A percentile compares a stretch with the other conserved stretches of the same genome.
These are phyloP conservation scores for Smithornis capensis DNA, from an alignment of 2,113 vertebrate genomes.

Conservation along the genomic window DNA sequence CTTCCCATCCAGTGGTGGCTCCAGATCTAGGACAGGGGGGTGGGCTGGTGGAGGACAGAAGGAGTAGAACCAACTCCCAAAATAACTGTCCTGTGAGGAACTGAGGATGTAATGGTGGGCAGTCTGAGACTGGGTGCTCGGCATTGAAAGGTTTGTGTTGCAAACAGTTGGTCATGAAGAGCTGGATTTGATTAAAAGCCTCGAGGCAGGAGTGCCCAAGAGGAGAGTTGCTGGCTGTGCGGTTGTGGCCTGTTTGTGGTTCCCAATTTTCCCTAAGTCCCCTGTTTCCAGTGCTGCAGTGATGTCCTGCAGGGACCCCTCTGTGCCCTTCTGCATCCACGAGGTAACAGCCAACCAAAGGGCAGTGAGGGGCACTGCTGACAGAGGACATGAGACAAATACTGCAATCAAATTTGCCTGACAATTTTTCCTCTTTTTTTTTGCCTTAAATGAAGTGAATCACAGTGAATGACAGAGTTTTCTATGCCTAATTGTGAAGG, in stretches of 20 bases:
- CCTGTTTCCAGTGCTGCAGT: not conserved
- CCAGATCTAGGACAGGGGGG: not conserved
- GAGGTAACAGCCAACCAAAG: not conserved
- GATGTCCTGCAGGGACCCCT: not conserved
- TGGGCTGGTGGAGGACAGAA: not conserved
- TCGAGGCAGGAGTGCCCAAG: not conserved
- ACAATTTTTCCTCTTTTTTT: not conserved
- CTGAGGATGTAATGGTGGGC: not conserved
- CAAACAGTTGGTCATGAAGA: accelerated
- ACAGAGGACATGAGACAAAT: not conserved
- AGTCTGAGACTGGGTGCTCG: not conserved
- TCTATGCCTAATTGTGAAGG: constrained; percentile 39
- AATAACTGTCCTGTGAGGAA: accelerated
- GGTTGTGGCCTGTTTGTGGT: not conserved
- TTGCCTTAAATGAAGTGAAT: not conserved
- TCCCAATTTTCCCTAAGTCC: not conserved
- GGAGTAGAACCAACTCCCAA: not conserved
- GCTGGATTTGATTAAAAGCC: not conserved
- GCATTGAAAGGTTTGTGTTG: not conserved
- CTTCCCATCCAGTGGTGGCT: not conserved
- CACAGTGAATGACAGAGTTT: not conserved
- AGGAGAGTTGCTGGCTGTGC: not conserved
- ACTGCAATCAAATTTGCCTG: not conserved
- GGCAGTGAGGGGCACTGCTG: not conserved
- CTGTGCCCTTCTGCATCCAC: not conserved